These are phyloP conservation scores for Gymnarchus niloticus DNA, from an alignment of 2,113 vertebrate genomes.

Conservation along the genomic window DNA sequence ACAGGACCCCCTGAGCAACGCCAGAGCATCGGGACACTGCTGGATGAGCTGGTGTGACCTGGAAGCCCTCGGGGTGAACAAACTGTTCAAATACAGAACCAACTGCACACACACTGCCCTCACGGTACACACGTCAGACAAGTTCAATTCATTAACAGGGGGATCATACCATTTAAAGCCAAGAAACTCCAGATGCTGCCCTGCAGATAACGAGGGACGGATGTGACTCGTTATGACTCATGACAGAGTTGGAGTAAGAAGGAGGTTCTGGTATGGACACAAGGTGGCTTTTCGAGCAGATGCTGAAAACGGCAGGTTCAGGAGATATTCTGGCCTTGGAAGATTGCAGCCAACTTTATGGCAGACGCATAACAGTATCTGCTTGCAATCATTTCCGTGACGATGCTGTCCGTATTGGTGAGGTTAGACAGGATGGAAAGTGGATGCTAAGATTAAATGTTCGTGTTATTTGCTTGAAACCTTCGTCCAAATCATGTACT, in stretches of 20 bases:
- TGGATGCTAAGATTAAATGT: slow-evolving; percentile 2
- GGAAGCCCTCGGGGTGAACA: not conserved
- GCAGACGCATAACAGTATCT: not conserved
- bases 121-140: too few species aligned
- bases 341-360: not conserved
- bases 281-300: not conserved
- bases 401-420: not conserved
- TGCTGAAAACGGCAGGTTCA: not conserved
- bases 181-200: not conserved
- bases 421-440: not conserved
- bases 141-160: slow-evolving; percentile 16
- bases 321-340: not conserved
- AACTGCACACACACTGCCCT: not conserved
- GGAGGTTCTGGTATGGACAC: too few species aligned
- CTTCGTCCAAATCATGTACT: slow-evolving; percentile 26
- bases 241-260: too few species aligned
- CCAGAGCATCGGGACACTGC: slow-evolving; percentile 59
- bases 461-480: slow-evolving; percentile 23
- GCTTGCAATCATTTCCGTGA: not conserved
- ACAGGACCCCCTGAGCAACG: slow-evolving; percentile 54
- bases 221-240: not conserved
- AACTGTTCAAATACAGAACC: not conserved
- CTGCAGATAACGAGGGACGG: not conserved
- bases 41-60: slow-evolving; percentile 58
- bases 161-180: slow-evolving; percentile 1